Evolutionary conservation across 2,797 vertebrate genomes (phyloP).

Genomic region (Chelon auratus): DNA sequence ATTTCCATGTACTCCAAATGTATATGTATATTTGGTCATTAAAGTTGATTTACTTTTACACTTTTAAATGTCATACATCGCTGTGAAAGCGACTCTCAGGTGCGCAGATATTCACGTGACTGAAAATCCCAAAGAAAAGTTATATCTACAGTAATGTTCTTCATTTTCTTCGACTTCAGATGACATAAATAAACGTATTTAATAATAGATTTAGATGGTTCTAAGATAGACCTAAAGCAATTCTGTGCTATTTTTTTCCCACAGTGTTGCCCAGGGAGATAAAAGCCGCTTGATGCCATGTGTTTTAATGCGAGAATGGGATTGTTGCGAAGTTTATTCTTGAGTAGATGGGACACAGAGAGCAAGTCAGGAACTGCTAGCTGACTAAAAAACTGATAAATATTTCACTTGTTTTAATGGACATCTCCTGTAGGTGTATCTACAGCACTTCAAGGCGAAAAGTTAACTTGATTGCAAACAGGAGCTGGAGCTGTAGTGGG

Average conservation of each 20-base stretch:
- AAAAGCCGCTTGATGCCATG: background rate
- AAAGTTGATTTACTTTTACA: too few relatives aligned
- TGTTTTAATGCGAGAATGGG: background rate
- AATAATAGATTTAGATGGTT: background rate
- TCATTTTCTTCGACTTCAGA: background rate
- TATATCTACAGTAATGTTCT: too few relatives aligned
- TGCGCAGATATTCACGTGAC: too few relatives aligned
- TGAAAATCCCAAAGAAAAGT: too few relatives aligned
- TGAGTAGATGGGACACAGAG: conserved; percentile 26
- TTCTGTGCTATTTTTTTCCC: background rate
- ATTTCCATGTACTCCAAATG: too few relatives aligned
- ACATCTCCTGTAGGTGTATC: conserved; percentile 53
- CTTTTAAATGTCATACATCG: too few relatives aligned
- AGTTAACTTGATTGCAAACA: conserved; percentile 16
- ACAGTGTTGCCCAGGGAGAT: conserved; percentile 17
- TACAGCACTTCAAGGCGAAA: conserved; percentile 3
- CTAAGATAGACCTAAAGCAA: conserved; percentile 4
- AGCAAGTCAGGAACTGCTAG: conserved; percentile 11
- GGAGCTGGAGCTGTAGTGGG: background rate
- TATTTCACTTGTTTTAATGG: conserved; percentile 68
- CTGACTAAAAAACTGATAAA: conserved; percentile 38
- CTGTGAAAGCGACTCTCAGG: too few relatives aligned
- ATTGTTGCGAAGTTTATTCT: conserved; percentile 31
- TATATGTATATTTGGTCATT: too few relatives aligned
- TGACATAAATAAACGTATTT: background rate